Evolutionary conservation across 2,797 vertebrate genomes (phyloP).

Genomic region (Melanotaenia trifasciata): DNA sequence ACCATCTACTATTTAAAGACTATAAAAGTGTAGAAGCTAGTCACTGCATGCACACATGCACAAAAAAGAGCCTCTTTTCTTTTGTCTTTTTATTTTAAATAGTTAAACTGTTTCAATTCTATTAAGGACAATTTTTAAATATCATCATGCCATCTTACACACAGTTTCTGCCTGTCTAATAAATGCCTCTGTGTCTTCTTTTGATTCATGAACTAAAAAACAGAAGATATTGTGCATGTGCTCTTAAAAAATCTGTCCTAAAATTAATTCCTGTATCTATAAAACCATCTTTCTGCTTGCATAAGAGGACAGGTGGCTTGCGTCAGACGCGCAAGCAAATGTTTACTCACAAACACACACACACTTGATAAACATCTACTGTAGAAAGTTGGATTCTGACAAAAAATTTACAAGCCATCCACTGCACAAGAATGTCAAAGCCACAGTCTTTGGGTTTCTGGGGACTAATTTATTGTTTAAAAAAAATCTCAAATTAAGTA

Average conservation of each 20-base stretch:
- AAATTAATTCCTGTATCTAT: constrained; percentile 60
- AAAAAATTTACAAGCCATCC: neutral
- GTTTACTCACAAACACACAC: constrained; percentile 17
- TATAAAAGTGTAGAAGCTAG: constrained; percentile 53
- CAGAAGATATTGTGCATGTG: constrained; percentile 23
- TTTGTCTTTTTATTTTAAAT: constrained; percentile 5
- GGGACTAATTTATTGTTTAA: neutral
- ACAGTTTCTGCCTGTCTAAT: constrained; percentile 16
- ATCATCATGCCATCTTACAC: neutral
- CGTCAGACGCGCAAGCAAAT: constrained; percentile 50
- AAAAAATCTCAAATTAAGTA: too few relatives aligned
- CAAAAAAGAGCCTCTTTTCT: constrained; percentile 29
- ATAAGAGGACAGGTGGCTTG: constrained; percentile 82
- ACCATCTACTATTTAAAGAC: constrained; percentile 60
- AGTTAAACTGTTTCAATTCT: neutral
- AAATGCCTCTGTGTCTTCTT: constrained; percentile 15
- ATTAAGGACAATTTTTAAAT: neutral
- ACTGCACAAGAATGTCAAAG: neutral
- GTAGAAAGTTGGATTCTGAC: constrained; percentile 6
- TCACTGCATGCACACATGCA: constrained; percentile 15
- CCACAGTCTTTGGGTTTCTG: neutral
- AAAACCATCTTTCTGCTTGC: constrained; percentile 80
- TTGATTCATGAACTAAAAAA: constrained; percentile 7
- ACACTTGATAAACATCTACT: constrained; percentile 14
- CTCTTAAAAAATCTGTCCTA: constrained; percentile 49